A percentile compares a stretch with the other conserved stretches of the same genome.
These are phyloP conservation scores for Poecilia velifera DNA, from an alignment of 2,797 vertebrate genomes.

Conservation along the genomic window DNA sequence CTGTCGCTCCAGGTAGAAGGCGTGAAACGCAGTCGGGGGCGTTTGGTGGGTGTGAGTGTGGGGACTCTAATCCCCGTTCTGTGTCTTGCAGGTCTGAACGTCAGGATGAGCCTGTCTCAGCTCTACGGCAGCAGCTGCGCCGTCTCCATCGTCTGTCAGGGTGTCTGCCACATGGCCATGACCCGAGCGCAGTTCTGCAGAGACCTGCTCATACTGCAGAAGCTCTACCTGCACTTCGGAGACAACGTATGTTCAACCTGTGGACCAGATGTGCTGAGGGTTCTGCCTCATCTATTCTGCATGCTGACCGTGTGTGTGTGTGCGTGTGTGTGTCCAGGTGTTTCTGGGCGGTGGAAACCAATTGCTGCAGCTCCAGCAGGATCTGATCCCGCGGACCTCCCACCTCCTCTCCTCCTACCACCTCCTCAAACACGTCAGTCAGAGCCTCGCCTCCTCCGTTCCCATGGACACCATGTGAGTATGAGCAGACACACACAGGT, in stretches of 20 bases:
- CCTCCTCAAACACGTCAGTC: constrained; percentile 88
- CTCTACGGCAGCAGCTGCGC: constrained; percentile 86
- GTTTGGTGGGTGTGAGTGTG: background rate
- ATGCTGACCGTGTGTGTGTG: background rate
- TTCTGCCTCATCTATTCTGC: background rate
- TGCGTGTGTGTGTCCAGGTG: constrained; percentile 71
- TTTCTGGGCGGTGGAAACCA: constrained; percentile 84
- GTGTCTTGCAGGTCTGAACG: constrained; percentile 76
- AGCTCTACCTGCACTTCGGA: constrained; percentile 86
- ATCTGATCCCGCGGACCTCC: constrained; percentile 89
- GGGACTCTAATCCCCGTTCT: background rate
- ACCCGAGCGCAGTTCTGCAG: constrained; percentile 89
- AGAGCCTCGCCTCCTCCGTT: constrained; percentile 84
- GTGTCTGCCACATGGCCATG: constrained; percentile 83
- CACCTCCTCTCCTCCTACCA: constrained; percentile 91
- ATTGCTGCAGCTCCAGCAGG: constrained; percentile 91
- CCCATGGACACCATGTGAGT: constrained; percentile 91
- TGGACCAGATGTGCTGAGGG: background rate
- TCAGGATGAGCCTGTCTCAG: constrained; percentile 86
- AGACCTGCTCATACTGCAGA: constrained; percentile 92
- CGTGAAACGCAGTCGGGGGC: too few species aligned
- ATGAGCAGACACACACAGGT: background rate
- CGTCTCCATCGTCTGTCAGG: constrained; percentile 81
- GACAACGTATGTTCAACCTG: constrained; percentile 81
- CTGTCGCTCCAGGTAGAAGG: constrained; percentile 39